Base-by-base conservation (phyloP, 1,140 invertebrate species). In the Stegodyphus dumicola region DNA sequence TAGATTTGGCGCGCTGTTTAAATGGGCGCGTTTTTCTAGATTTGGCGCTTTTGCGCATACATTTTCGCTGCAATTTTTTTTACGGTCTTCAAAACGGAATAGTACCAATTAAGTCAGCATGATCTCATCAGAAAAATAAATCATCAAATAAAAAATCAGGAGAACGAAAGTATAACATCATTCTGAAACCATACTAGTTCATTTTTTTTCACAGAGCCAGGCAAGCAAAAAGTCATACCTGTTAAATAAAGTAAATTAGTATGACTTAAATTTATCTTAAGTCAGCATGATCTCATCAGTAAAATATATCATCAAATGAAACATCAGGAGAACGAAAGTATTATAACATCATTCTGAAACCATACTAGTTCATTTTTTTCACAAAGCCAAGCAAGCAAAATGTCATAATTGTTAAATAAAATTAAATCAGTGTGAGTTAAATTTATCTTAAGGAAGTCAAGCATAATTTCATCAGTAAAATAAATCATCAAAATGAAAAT, bases 281-380 rank as follows among this genome's bases (percentile, higher is more conserved):
- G 33, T 33, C 33, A 33, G 33, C 33, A 33, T 33, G 33, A 33
- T 77, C 76, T 79, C 77, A 79, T 79, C 77, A 79, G 52, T 53
- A 0, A 69, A 2, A 10, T 15, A 51, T 7, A 10, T 76, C 74
- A 76, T 76, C 74, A 76, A 9, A 64, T 60, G 17, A 17, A 9
- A 33, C 0, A 33, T 70, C 77, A 79, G 77, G 77, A 79, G 77
- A 79, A 79, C 77, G 66, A 79, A 79, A 79, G 77, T 79, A 69
- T 13, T 53, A 66, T 67, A 79, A 48, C 77, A 79, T 79, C 66
- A 79, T 33, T 79, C 33, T 53, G 66, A 77, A 48, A 77, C 60
- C 53, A n/a, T 10, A n/a, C 33, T 33, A 33, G 33, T 33, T 1
- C 33, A 33, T 33, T 33, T 33, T 33, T 33, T 33, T 33, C 33